Conservation (phyloP, 2,888 invertebrate genomes). For the Rhingia rostrata region DNA sequence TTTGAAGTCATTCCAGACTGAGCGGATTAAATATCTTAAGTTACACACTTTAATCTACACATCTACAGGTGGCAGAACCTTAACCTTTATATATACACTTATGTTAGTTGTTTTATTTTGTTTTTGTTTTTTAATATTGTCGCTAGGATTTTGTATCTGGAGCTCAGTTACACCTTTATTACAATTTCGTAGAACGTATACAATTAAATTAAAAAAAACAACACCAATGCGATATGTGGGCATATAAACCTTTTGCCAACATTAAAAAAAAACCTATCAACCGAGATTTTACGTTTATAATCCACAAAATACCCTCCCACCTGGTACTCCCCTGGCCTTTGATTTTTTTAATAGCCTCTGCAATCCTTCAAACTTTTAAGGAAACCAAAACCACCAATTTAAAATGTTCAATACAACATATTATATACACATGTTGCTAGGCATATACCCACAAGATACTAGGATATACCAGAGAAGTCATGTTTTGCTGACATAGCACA, state of each 20-base stretch:
- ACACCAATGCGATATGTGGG: neutral
- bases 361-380: conserved; percentile 34
- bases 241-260: conserved; percentile 23
- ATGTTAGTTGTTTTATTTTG: too few relatives aligned
- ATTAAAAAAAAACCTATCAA: conserved; percentile 11
- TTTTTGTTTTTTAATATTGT: too few relatives aligned
- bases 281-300: conserved; percentile 10
- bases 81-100: too few relatives aligned
- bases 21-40: too few relatives aligned
- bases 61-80: too few relatives aligned
- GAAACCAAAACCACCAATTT: conserved; percentile 42
- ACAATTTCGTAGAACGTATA: too few relatives aligned
- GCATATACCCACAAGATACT: neutral
- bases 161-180: too few relatives aligned
- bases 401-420: conserved; percentile 34
- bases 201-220: too few relatives aligned
- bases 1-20: too few relatives aligned
- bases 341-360: neutral
- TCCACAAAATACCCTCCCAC: neutral
- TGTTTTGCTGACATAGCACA: conserved; percentile 22
- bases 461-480: neutral
- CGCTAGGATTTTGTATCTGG: too few relatives aligned
- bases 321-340: neutral
- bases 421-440: neutral
- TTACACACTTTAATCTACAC: too few relatives aligned